Percentiles rank a stretch among this genome's conserved stretches.
Conservation (phyloP, 2,888 invertebrate genomes). For the Nymphalis c-album region DNA sequence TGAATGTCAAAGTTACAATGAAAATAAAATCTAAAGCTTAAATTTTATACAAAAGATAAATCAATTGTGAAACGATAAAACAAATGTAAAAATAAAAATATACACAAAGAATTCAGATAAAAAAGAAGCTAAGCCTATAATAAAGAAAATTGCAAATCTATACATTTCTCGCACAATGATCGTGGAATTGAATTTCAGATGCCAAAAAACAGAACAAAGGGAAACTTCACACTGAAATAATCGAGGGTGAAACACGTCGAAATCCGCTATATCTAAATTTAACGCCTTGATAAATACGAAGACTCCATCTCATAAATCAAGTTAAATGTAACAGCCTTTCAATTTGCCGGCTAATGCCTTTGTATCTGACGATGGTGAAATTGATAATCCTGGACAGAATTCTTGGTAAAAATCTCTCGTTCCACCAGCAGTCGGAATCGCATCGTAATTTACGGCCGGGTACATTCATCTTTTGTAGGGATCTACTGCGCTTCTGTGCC, state of each 20-base stretch:
- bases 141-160: slow-evolving; percentile 28
- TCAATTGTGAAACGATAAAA: not conserved
- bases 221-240: slow-evolving; percentile 15
- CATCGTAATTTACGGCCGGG: slow-evolving; percentile 41
- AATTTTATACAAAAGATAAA: not conserved
- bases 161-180: slow-evolving; percentile 25
- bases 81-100: not conserved
- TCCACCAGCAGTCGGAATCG: slow-evolving; percentile 39
- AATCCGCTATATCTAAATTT: slow-evolving; percentile 40
- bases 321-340: slow-evolving; percentile 47
- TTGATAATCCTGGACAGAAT: slow-evolving; percentile 35
- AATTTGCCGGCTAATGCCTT: slow-evolving; percentile 49
- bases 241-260: slow-evolving; percentile 26
- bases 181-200: slow-evolving; percentile 24
- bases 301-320: slow-evolving; percentile 46
- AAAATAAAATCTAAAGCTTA: too few species aligned
- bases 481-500: slow-evolving; percentile 24
- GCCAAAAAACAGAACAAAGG: slow-evolving; percentile 23
- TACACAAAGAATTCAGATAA: slow-evolving; percentile 15
- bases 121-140: slow-evolving; percentile 20
- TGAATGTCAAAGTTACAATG: too few species aligned
- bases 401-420: slow-evolving; percentile 32
- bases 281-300: slow-evolving; percentile 36
- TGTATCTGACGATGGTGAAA: slow-evolving; percentile 42
- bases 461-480: slow-evolving; percentile 42